Base-by-base conservation (phyloP, 1,140 invertebrate genomes). In the Dendroctonus ponderosae region DNA sequence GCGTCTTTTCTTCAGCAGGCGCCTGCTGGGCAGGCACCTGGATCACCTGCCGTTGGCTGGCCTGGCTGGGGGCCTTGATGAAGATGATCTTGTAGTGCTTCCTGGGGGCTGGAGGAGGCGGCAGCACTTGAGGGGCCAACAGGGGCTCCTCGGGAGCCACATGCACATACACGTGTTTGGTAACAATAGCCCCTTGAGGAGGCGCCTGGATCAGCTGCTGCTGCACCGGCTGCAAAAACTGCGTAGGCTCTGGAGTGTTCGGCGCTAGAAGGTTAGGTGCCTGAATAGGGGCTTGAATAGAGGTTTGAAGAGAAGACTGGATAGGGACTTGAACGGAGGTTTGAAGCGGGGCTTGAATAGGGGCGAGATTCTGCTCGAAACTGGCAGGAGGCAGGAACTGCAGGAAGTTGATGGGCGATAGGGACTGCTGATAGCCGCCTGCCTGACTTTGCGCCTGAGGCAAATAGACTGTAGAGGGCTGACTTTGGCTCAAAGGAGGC, bases 1-100 rank as follows among this genome's bases (percentile, higher is more conserved):
- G 83, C 11, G 92, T 94, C 82, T 93, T 94, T 79, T 93, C 89
- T 79, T 93, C 91, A 7, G 11, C 40, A 14, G 42, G 8, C 42
- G 44, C 46, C 42, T 40, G 58, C 39, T 49, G 9, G 5, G 52
- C 62, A 37, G 60, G 39, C 5, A 39, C 12, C 6, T 63, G 59
- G 37, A 59, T 26, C 11, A 49, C 50, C 26, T 58, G 63, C 14
- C 26, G 11, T 15, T 44, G 54, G n/a, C 6, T 2, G 8, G 52
- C 15, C 38, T 51, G 11, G 8, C 54, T 44, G 51, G 70, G 70
- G n/a, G 67, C 62, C 59, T 71, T 66, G 44, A 71, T 68, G 63
- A 71, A 71, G 39, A 71, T 68, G 37, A 68, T 68, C 52, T 67
- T 71, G 59, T 71, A 71, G 39, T 46, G 37, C 46, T 62, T 71